phyloP scores from a whole-genome alignment of 2,113 vertebrate species.

The Xiphophorus hellerii region DNA sequence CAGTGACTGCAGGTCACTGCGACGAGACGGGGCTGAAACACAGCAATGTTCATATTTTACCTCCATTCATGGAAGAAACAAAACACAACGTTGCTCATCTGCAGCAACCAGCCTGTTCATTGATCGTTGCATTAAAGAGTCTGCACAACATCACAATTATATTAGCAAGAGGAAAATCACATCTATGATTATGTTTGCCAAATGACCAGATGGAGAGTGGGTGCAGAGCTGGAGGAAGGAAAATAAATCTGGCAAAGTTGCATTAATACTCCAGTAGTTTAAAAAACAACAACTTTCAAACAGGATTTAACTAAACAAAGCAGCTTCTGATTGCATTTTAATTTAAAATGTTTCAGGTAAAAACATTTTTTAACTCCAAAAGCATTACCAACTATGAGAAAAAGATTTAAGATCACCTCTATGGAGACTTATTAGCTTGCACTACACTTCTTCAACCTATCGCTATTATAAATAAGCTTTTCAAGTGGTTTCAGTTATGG shows the following conservation, averaged over 20 bases:
- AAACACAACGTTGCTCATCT: background rate
- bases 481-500: background rate
- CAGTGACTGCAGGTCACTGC: constrained; percentile 92
- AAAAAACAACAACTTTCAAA: background rate
- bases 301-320: background rate
- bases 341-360: background rate
- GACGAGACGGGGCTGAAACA: constrained; percentile 87
- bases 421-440: no score
- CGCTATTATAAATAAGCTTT: background rate
- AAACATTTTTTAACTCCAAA: background rate
- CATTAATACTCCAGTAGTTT: background rate
- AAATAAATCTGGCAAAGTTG: background rate
- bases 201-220: constrained; percentile 32
- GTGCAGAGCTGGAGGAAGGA: constrained; percentile 2
- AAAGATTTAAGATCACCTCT: no score
- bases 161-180: background rate
- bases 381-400: background rate
- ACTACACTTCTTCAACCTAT: background rate
- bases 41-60: background rate
- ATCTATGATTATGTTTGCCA: background rate
- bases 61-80: background rate
- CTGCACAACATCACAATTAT: background rate
- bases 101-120: background rate
- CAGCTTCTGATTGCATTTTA: background rate
- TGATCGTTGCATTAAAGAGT: background rate